These are phyloP conservation scores for Gryllus longicercus DNA, from an alignment of 2,888 invertebrate species.

Conservation along the genomic window DNA sequence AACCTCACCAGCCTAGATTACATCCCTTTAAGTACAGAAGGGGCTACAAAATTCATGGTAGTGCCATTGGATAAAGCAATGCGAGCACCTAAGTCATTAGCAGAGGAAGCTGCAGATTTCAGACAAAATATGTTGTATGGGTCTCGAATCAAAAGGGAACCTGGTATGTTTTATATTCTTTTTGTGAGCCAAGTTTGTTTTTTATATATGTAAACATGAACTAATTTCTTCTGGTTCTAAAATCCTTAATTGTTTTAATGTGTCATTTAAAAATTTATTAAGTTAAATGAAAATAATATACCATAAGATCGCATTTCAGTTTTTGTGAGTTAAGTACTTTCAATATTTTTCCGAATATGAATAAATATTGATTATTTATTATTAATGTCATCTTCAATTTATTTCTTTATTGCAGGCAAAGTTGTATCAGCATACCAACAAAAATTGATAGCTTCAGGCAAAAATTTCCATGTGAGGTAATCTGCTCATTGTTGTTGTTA, in stretches of 20 bases:
- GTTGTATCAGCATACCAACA: conserved; percentile 22
- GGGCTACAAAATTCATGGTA: conserved; percentile 33
- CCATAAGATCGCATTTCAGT: too few relatives aligned
- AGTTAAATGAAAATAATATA: too few relatives aligned
- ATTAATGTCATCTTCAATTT: not conserved
- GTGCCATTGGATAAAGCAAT: conserved; percentile 31
- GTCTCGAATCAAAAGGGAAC: conserved; percentile 27
- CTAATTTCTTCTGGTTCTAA: too few relatives aligned
- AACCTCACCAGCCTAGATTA: conserved; percentile 31
- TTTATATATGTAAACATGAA: too few relatives aligned
- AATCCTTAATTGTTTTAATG: too few relatives aligned
- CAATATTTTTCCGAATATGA: too few relatives aligned
- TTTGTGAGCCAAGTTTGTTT: conserved; percentile 21
- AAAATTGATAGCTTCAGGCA: conserved; percentile 29
- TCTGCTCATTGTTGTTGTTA: not conserved
- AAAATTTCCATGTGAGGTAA: conserved; percentile 27
- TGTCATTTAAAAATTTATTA: too few relatives aligned
- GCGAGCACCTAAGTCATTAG: conserved; percentile 27
- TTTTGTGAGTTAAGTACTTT: too few relatives aligned
- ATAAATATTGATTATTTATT: too few relatives aligned
- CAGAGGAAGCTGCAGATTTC: conserved; percentile 33
- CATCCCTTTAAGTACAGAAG: conserved; percentile 31
- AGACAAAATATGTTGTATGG: conserved; percentile 33
- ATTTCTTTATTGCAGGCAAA: conserved; percentile 28
- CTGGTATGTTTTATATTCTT: conserved; percentile 31